Evolutionary conservation across 2,888 invertebrate genomes (phyloP).

Genomic region (Harpalus rufipes): DNA sequence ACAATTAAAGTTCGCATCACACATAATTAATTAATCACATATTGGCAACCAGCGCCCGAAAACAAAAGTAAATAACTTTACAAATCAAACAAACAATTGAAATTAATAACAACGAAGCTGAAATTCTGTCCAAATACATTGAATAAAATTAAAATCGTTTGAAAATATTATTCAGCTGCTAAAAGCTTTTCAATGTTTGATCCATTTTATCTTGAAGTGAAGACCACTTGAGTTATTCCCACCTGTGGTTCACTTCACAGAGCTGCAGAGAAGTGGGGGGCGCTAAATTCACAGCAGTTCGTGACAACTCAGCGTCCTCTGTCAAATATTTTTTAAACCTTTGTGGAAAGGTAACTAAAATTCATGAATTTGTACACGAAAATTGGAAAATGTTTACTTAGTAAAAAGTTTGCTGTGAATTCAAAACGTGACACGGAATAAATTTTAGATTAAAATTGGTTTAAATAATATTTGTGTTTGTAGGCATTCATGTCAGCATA

Average conservation of each 20-base stretch:
- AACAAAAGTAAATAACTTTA: neutral
- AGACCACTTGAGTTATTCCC: neutral
- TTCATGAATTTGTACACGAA: constrained; percentile 49
- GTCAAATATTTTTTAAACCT: constrained; percentile 41
- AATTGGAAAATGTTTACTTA: constrained; percentile 48
- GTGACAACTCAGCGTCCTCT: constrained; percentile 30
- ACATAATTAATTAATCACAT: neutral
- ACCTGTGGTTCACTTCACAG: constrained; percentile 28
- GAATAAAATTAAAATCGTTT: constrained; percentile 4
- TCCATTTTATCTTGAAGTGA: neutral
- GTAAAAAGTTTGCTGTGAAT: constrained; percentile 41
- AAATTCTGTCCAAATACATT: neutral
- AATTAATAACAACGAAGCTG: neutral
- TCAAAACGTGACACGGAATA: constrained; percentile 45
- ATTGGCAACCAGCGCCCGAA: neutral
- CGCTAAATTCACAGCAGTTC: constrained; percentile 11
- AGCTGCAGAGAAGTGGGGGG: neutral
- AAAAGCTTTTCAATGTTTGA: constrained; percentile 26
- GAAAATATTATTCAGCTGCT: neutral
- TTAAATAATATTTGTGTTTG: constrained; percentile 43
- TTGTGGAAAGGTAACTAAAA: constrained; percentile 35
- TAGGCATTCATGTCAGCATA: constrained; percentile 27
- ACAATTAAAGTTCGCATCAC: neutral
- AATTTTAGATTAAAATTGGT: constrained; percentile 48
- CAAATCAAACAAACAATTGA: neutral